Evolutionary conservation across 2,888 invertebrate species (phyloP).

Genomic region (Psococerastis gibbosa): DNA sequence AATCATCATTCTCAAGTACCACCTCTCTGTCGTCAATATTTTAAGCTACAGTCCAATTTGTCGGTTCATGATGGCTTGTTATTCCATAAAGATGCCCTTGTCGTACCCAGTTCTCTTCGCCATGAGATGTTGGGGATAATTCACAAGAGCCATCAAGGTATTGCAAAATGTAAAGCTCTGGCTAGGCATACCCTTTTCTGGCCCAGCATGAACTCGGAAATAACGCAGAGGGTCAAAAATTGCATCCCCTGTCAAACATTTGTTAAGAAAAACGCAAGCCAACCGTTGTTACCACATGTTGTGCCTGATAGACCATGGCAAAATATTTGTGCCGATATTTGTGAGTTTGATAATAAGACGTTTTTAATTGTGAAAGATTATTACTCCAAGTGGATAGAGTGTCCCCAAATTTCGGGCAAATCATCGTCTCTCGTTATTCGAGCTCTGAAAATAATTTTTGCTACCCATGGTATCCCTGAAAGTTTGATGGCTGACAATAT

Average conservation of each 20-base stretch:
- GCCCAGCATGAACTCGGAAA: too few relatives aligned
- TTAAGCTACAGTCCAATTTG: constrained; percentile 15
- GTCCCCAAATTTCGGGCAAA: constrained; percentile 14
- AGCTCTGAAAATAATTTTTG: constrained; percentile 16
- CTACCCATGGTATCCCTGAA: constrained; percentile 17
- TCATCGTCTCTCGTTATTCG: constrained; percentile 14
- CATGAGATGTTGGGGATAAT: constrained; percentile 15
- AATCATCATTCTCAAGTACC: constrained; percentile 12
- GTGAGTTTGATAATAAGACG: constrained; percentile 17
- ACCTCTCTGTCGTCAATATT: constrained; percentile 12
- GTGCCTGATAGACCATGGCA: too few relatives aligned
- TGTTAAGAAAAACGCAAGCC: constrained; percentile 14
- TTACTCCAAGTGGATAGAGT: constrained; percentile 18
- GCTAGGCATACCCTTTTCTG: constrained; percentile 18
- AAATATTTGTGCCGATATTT: constrained; percentile 21
- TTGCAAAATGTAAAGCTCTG: constrained; percentile 17
- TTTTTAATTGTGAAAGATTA: constrained; percentile 19
- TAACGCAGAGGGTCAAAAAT: too few relatives aligned
- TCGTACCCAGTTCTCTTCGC: constrained; percentile 14
- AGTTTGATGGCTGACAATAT: constrained; percentile 17
- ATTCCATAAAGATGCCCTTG: constrained; percentile 14
- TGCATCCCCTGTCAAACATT: constrained; percentile 17
- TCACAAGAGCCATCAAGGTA: constrained; percentile 18
- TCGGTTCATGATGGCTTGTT: constrained; percentile 12
- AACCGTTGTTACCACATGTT: constrained; percentile 18